Evolutionary conservation across 2,113 vertebrate genomes (phyloP).

Genomic region (Gymnorhina tibicen): DNA sequence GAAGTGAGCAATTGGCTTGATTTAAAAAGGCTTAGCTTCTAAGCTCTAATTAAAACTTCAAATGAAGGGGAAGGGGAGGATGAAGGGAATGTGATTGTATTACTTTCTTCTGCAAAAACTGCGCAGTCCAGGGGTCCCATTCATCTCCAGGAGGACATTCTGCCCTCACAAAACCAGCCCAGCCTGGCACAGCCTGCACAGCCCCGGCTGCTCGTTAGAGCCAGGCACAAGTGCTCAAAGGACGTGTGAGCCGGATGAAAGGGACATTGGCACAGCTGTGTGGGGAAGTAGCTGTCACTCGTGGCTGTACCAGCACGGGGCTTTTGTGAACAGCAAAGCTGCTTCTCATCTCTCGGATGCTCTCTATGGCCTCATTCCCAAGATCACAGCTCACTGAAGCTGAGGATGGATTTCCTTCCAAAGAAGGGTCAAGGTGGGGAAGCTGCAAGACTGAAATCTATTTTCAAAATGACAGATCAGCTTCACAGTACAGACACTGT

Average conservation of each 20-base stretch:
- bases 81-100: not conserved
- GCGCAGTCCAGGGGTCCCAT: not conserved
- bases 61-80: constrained; percentile 12
- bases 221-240: not conserved
- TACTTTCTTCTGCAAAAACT: not conserved
- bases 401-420: not conserved
- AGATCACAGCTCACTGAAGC: not conserved
- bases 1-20: constrained; percentile 27
- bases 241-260: not conserved
- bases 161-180: not conserved
- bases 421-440: not conserved
- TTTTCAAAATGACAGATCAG: not conserved
- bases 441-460: not conserved
- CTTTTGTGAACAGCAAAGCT: not conserved
- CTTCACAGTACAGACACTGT: not conserved
- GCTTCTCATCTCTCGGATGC: not conserved
- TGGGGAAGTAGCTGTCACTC: not conserved
- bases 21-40: constrained; percentile 15
- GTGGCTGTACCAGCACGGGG: not conserved
- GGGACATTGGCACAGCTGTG: not conserved
- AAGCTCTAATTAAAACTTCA: constrained; percentile 53
- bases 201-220: not conserved
- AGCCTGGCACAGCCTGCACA: constrained; percentile 10
- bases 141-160: constrained; percentile 24
- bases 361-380: not conserved